Evolutionary conservation across 2,797 vertebrate species (phyloP).

Genomic region (Sparus aurata): DNA sequence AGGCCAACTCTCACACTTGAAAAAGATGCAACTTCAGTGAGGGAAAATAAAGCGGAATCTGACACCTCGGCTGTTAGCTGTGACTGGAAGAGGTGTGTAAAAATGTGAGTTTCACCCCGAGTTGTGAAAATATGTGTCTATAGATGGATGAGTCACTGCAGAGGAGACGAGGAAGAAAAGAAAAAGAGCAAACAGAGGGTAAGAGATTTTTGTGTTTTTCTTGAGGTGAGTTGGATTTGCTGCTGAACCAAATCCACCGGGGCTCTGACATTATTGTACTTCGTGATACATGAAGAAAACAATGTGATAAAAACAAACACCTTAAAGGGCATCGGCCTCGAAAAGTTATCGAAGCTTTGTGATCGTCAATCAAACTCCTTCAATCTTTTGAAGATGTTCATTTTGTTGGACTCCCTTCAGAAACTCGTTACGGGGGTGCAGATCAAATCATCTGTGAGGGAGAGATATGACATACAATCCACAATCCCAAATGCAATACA

Average conservation of each 20-base stretch:
- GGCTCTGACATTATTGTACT: conserved; percentile 48
- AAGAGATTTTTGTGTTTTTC: conserved; percentile 56
- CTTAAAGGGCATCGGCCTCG: conserved; percentile 22
- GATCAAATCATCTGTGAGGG: not conserved
- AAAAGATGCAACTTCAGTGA: conserved; percentile 55
- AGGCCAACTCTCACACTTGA: conserved; percentile 60
- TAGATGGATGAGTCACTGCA: conserved; percentile 70
- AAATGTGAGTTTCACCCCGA: conserved; percentile 56
- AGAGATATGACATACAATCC: not conserved
- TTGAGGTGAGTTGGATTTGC: conserved; percentile 52
- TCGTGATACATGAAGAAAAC: conserved; percentile 30
- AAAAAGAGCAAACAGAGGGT: conserved; percentile 58
- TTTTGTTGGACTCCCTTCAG: conserved; percentile 1
- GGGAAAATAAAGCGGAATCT: conserved; percentile 56
- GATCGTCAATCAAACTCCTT: conserved; percentile 28
- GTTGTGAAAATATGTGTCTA: conserved; percentile 67
- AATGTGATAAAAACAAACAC: conserved; percentile 39
- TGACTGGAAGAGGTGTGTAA: conserved; percentile 68
- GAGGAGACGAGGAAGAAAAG: conserved; percentile 51
- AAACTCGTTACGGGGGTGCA: conserved; percentile 7
- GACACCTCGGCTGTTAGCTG: conserved; percentile 73
- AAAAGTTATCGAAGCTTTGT: not conserved
- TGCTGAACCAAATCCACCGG: conserved; percentile 34
- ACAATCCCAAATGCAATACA: not conserved
- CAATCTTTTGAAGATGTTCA: not conserved